phyloP scores from a whole-genome alignment of 2,113 vertebrate genomes.

The pig (Sus scrofa) region T2T-Sscrofa CM000830.6:106816501-106817000 shows the following conservation, averaged over 20 bases:
- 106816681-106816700: slow-evolving; percentile 42
- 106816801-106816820: slow-evolving; percentile 52
- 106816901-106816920: slow-evolving; percentile 4
- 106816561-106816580: slow-evolving; percentile 1
- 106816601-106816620: slow-evolving; percentile 7
- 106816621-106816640: background rate
- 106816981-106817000: background rate
- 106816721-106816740: slow-evolving; percentile 50
- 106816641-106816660: background rate
- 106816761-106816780: slow-evolving; percentile 65
- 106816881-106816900: slow-evolving; percentile 66
- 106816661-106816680: background rate
- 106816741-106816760: slow-evolving; percentile 21
- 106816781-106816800: slow-evolving; percentile 62
- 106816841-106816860: slow-evolving; percentile 74
- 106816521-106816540: background rate
- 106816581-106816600: background rate
- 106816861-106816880: slow-evolving; percentile 71
- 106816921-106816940: slow-evolving; percentile 28
- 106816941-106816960: slow-evolving; percentile 22
- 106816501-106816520: background rate
- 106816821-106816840: slow-evolving; percentile 65
- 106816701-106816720: slow-evolving; percentile 7
- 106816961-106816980: background rate
- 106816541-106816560: slow-evolving; percentile 48